Conservation (phyloP, 2,797 vertebrate genomes). For the Vireo griseus region DNA sequence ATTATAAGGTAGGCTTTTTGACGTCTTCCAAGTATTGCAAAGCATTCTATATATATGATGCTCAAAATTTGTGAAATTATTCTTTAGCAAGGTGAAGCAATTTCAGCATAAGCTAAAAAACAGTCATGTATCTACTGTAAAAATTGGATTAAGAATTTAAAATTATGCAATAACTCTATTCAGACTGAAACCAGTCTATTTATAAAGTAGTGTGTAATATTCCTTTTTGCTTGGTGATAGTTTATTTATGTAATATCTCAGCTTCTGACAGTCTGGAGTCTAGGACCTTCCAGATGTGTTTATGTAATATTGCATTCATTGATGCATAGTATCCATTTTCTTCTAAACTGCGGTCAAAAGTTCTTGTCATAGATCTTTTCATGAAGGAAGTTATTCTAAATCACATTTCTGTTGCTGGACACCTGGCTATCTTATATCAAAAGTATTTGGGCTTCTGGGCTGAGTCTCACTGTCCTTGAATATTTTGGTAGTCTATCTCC, state of each 20-base stretch:
- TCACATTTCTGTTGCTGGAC: neutral
- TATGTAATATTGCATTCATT: neutral
- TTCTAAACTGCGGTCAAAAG: neutral
- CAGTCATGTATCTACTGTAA: neutral
- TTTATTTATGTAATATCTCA: neutral
- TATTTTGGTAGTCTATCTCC: constrained; percentile 4
- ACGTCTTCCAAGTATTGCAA: neutral
- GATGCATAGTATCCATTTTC: neutral
- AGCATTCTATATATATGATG: neutral
- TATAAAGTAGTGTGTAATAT: neutral
- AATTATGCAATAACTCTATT: neutral
- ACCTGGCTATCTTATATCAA: neutral
- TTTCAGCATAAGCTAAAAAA: neutral
- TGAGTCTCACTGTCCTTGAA: neutral
- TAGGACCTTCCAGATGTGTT: neutral
- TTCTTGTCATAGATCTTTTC: neutral
- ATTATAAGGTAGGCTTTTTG: neutral
- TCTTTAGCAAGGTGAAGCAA: neutral
- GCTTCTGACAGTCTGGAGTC: neutral
- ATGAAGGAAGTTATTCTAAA: neutral
- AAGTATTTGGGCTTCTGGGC: neutral
- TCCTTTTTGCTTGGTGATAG: neutral
- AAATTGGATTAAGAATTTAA: neutral
- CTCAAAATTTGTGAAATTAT: neutral
- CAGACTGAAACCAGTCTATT: neutral